Evolutionary conservation across 2,113 vertebrate genomes (phyloP), one percentile per base, ranked within the genome.

Genomic region (Marmota monax): DNA sequence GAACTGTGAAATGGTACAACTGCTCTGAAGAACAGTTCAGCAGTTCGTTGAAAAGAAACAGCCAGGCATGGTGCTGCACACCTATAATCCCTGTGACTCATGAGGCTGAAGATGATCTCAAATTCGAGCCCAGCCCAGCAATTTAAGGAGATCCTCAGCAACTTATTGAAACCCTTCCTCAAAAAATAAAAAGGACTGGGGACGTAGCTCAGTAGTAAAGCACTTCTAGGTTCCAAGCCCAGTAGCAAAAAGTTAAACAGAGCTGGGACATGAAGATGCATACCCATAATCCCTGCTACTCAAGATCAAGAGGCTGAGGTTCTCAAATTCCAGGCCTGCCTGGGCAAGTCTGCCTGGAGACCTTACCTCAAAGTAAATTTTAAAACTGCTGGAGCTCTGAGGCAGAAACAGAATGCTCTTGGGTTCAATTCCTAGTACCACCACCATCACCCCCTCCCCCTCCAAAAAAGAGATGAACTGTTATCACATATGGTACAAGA

Each of bases 21-120:
- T 89, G 20, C 48, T 95, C 58, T 82, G n/a, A 25, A 27, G 70
- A 94, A 96, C 58, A 61, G n/a, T 74, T 76, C 42, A 84, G n/a
- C 12, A 88, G 53, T 67, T 84, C 23, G 42, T 32, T 53, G 88
- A 65, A 45, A 96, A 93, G 18, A 63, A 25, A 65, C 63, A 11
- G 25, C 65, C 29, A 13, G 27, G 65, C 29, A 32, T 32, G 65
- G 65, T 32, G 65, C 29, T 27, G 10, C 27, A 32, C 29, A 29
- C 27, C 65, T 67, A 27, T 29, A 67, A 67, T 67, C 65, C 65
- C 27, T 12, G 29, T 13, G 12, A 67, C 65, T 67, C 11, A 32
- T 2, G 65, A 67, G 65, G 65, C 65, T 67, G 22, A 61, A 23
- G 58, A 61, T 5, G 67, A 69, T 69, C 14, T 5, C 4, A 69